A percentile compares a stretch with the other conserved stretches of the same genome.
phyloP scores from a whole-genome alignment of 2,888 invertebrate species.

The Drosophila prolongata region DNA sequence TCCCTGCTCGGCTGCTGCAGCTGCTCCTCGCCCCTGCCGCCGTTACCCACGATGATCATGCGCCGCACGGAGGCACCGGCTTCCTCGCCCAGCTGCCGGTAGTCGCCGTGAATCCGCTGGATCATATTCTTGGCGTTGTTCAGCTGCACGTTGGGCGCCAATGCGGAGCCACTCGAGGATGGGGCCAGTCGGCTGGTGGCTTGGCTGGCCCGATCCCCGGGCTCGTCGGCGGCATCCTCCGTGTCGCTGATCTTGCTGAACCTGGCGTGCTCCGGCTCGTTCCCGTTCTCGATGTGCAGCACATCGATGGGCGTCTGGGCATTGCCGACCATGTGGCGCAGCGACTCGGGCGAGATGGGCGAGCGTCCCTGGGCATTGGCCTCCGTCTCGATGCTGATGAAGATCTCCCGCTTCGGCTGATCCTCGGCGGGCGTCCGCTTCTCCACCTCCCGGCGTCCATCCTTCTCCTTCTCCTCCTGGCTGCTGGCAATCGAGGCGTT shows the following conservation, averaged over 20 bases:
- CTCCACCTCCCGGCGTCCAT: slow-evolving; percentile 9
- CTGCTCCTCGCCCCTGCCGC: slow-evolving; percentile 13
- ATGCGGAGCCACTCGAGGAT: slow-evolving; percentile 42
- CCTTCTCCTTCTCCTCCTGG: slow-evolving; percentile 16
- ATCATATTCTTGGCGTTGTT: slow-evolving; percentile 83
- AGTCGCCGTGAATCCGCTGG: slow-evolving; percentile 81
- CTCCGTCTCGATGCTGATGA: slow-evolving; percentile 83
- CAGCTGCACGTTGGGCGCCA: slow-evolving; percentile 78
- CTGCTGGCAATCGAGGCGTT: slow-evolving; percentile 21
- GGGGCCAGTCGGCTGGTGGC: slow-evolving; percentile 31
- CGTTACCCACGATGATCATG: slow-evolving; percentile 28
- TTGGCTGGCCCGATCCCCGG: slow-evolving; percentile 43
- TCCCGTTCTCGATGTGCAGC: slow-evolving; percentile 78
- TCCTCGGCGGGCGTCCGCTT: slow-evolving; percentile 39
- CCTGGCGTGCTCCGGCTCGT: slow-evolving; percentile 79
- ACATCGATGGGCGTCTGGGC: slow-evolving; percentile 80
- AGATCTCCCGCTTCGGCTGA: slow-evolving; percentile 80
- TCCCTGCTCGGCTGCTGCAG: slow-evolving; percentile 15
- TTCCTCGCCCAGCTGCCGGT: slow-evolving; percentile 73
- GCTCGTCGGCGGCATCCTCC: slow-evolving; percentile 58
- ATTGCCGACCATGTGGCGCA: slow-evolving; percentile 81
- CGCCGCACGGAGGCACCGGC: slow-evolving; percentile 63
- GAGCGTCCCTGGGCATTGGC: slow-evolving; percentile 79
- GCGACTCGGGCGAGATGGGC: slow-evolving; percentile 74
- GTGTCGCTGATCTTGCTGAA: slow-evolving; percentile 82